Conservation (phyloP, 2,113 vertebrate genomes). For the Oncorhynchus mykiss region DNA sequence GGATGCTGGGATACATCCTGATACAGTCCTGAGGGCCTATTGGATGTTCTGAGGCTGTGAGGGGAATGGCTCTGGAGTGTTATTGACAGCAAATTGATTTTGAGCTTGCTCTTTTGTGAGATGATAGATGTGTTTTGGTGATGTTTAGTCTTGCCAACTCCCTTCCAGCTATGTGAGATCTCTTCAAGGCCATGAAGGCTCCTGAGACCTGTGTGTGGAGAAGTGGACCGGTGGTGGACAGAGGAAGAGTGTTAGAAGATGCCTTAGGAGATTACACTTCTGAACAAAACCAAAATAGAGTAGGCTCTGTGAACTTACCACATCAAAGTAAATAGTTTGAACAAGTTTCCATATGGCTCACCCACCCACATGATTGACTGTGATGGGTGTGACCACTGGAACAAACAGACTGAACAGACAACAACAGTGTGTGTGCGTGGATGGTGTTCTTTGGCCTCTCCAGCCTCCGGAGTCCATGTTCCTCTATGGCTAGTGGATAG, state of each 20-base stretch:
- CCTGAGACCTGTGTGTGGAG: conserved; percentile 27
- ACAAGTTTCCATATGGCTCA: no score
- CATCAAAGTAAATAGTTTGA: no score
- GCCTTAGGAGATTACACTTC: conserved; percentile 35
- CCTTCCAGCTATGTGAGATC: conserved; percentile 26
- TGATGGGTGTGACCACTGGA: no score
- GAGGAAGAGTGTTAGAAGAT: neutral
- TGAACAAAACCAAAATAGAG: conserved; percentile 25
- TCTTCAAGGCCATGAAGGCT: conserved; percentile 20
- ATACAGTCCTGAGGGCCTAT: conserved; percentile 26
- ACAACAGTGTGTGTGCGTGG: no score
- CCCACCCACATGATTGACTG: no score
- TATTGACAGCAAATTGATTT: conserved; percentile 68
- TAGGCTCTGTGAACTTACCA: neutral
- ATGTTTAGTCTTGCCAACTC: conserved; percentile 53
- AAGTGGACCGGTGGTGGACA: neutral
- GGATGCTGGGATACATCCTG: no score
- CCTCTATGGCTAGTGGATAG: neutral
- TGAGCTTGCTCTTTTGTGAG: conserved; percentile 52
- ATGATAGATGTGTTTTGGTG: conserved; percentile 61
- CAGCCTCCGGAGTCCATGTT: no score
- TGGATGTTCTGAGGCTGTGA: conserved; percentile 39
- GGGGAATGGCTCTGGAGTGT: conserved; percentile 37
- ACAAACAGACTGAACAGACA: no score
- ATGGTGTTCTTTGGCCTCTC: no score